phyloP scores from a whole-genome alignment of 2,113 vertebrate genomes.

The Etheostoma cragini region DNA sequence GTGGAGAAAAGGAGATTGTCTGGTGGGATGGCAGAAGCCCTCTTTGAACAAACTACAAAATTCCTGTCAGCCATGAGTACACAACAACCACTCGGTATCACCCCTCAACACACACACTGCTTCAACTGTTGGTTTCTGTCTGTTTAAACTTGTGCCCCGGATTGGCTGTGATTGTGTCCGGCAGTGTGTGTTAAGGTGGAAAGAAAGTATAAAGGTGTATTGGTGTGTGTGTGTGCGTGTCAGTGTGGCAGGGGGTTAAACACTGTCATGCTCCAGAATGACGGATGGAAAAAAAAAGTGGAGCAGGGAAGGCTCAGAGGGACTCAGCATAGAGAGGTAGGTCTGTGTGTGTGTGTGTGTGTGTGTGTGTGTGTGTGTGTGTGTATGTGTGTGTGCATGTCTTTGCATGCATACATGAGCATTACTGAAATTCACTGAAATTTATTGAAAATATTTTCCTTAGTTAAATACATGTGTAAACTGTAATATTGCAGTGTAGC shows the following conservation, averaged over 20 bases:
- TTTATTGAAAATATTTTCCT: conserved; percentile 47
- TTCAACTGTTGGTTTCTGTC: conserved; percentile 49
- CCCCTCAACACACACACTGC: conserved; percentile 13
- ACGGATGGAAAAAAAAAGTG: conserved; percentile 71
- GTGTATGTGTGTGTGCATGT: conserved; percentile 16
- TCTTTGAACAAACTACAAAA: conserved; percentile 61
- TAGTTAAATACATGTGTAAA: conserved; percentile 24
- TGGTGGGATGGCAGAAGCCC: conserved; percentile 52
- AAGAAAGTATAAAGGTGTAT: conserved; percentile 23
- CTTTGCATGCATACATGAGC: conserved; percentile 7
- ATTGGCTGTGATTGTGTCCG: conserved; percentile 22
- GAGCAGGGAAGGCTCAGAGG: conserved; percentile 69
- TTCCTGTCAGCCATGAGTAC: conserved; percentile 46
- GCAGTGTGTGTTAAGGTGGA: conserved; percentile 20
- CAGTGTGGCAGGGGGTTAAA: conserved; percentile 69
- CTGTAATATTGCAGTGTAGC: neutral
- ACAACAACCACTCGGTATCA: conserved; percentile 22
- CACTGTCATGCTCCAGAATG: conserved; percentile 72
- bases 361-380: conserved; percentile 9
- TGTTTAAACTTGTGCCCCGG: conserved; percentile 50
- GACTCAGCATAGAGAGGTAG: conserved; percentile 64
- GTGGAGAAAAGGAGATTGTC: conserved; percentile 33
- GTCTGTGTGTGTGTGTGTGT: conserved; percentile 34
- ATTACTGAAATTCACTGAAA: conserved; percentile 43
- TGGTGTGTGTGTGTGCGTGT: neutral